These are phyloP conservation scores for Lymantria monacha DNA, from an alignment of 2,888 invertebrate species.

Conservation along the genomic window DNA sequence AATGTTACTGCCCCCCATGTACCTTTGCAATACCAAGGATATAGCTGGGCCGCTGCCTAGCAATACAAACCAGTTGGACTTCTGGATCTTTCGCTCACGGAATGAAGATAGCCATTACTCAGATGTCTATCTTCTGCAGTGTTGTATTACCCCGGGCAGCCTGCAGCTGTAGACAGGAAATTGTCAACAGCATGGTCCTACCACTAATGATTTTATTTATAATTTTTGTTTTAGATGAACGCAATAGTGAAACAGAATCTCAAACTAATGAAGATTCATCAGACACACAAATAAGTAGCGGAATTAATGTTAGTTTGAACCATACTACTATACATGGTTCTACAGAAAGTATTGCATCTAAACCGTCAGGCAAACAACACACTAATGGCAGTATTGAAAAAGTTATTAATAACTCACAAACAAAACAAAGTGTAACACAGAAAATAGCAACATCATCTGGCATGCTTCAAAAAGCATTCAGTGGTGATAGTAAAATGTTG, in stretches of 20 bases:
- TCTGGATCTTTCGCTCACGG: no score
- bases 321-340: conserved; percentile 79
- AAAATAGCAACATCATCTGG: conserved; percentile 68
- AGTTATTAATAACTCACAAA: conserved; percentile 56
- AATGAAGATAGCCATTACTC: no score
- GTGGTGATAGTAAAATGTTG: conserved; percentile 68
- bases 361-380: conserved; percentile 76
- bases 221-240: conserved; percentile 82
- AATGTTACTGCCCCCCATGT: no score
- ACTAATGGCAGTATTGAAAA: conserved; percentile 74
- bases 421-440: conserved; percentile 66
- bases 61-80: no score
- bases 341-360: conserved; percentile 72
- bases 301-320: conserved; percentile 68
- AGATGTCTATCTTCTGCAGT: no score
- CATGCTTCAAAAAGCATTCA: conserved; percentile 68
- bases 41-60: no score
- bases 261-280: conserved; percentile 90
- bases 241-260: conserved; percentile 94
- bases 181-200: no score
- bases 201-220: conserved; percentile 27
- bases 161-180: no score
- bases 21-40: no score
- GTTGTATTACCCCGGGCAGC: no score
- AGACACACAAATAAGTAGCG: conserved; percentile 84